A percentile compares a stretch with the other conserved stretches of the same genome.
phyloP scores from a whole-genome alignment of 2,113 vertebrate genomes.

The Mus pahari region DNA sequence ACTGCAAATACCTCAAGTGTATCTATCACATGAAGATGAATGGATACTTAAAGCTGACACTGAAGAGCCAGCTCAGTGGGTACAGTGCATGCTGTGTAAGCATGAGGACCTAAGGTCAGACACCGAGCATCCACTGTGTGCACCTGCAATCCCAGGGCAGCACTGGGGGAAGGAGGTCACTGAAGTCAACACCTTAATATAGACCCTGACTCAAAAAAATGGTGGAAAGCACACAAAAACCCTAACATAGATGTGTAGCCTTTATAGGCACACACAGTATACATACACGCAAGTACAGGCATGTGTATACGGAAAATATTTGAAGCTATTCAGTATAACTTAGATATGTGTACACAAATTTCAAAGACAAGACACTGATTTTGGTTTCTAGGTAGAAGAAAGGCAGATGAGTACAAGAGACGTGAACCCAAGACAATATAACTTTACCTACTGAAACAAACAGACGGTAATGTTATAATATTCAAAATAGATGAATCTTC shows the following conservation, averaged over 20 bases:
- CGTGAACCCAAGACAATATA: slow-evolving; percentile 30
- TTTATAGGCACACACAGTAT: neutral
- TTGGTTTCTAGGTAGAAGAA: slow-evolving; percentile 34
- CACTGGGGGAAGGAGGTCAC: too few relatives aligned
- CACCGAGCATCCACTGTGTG: neutral
- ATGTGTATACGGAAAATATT: neutral
- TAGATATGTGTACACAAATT: slow-evolving; percentile 12
- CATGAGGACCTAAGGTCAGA: neutral
- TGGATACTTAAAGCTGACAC: neutral
- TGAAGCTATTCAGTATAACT: slow-evolving; percentile 38
- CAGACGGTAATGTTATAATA: slow-evolving; percentile 45
- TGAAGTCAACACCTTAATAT: neutral
- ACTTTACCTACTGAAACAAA: slow-evolving; percentile 47
- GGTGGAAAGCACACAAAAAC: neutral
- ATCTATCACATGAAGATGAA: slow-evolving; percentile 31
- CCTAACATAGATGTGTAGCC: neutral
- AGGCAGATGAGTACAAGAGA: neutral
- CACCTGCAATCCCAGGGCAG: neutral
- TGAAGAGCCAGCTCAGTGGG: neutral
- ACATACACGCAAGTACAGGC: neutral
- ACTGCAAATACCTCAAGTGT: slow-evolving; percentile 31
- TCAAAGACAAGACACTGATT: slow-evolving; percentile 53
- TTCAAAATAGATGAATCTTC: slow-evolving; percentile 53
- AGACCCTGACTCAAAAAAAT: neutral
- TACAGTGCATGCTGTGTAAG: neutral